A percentile compares a stretch with the other conserved stretches of the same genome.
These are phyloP conservation scores for Diachasmimorpha longicaudata DNA, from an alignment of 1,140 invertebrate species.

Conservation along the genomic window DNA sequence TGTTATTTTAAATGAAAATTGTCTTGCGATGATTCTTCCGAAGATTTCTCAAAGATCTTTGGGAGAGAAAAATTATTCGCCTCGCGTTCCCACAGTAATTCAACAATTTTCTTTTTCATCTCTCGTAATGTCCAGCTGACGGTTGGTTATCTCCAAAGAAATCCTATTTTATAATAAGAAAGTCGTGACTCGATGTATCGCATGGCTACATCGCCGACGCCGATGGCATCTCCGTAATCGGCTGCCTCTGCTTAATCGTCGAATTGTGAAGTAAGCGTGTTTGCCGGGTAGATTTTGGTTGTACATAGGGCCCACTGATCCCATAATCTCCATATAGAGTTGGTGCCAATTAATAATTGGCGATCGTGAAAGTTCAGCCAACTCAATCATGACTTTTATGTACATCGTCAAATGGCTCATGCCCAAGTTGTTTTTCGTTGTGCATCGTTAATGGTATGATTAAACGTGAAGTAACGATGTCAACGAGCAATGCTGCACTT, in stretches of 20 bases:
- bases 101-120: not conserved
- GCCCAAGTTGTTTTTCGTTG: no score
- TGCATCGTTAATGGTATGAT: no score
- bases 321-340: not conserved
- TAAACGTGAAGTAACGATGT: no score
- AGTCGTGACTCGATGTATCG: not conserved
- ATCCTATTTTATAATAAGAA: not conserved
- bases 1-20: no score
- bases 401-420: not conserved
- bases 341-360: not conserved
- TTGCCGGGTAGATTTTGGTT: not conserved
- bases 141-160: not conserved
- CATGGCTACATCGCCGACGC: not conserved
- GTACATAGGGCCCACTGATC: not conserved
- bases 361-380: not conserved
- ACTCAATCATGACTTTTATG: not conserved
- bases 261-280: not conserved
- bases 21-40: no score
- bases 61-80: no score
- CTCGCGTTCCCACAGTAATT: not conserved
- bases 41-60: no score
- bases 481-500: not conserved
- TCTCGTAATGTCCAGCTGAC: not conserved
- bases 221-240: slow-evolving; percentile 5
- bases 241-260: not conserved